Evolutionary conservation across 2,888 invertebrate species (phyloP).

Genomic region (Lathronympha strigana): DNA sequence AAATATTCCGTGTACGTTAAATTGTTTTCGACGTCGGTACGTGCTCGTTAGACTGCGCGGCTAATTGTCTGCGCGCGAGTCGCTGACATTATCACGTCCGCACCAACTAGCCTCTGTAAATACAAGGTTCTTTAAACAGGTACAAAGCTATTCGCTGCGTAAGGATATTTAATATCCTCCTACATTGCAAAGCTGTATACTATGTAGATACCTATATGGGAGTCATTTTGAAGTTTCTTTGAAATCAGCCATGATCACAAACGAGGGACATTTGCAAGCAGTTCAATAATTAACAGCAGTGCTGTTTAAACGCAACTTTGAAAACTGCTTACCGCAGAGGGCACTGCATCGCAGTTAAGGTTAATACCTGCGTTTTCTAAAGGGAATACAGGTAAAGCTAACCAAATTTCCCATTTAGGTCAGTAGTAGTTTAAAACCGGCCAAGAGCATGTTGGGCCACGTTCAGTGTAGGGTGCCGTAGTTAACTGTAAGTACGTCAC

Average conservation of each 20-base stretch:
- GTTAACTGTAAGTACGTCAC: too few species aligned
- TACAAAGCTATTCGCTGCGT: constrained; percentile 33
- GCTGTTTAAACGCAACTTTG: constrained; percentile 2
- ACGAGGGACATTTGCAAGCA: not conserved
- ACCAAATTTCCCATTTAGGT: constrained; percentile 31
- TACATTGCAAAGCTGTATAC: not conserved
- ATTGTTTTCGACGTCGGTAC: constrained; percentile 38
- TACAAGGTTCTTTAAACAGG: constrained; percentile 36
- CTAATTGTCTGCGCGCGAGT: constrained; percentile 45
- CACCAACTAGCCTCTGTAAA: constrained; percentile 39
- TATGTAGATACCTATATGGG: not conserved
- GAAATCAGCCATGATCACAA: not conserved
- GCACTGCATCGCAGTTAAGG: not conserved
- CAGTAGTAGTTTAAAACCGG: constrained; percentile 12
- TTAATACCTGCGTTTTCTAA: constrained; percentile 8
- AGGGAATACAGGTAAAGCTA: constrained; percentile 13
- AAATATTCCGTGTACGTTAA: constrained; percentile 25
- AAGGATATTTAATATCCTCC: constrained; percentile 40
- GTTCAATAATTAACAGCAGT: not conserved
- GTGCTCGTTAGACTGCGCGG: constrained; percentile 40
- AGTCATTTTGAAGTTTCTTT: not conserved
- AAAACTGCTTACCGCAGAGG: constrained; percentile 6
- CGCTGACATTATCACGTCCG: constrained; percentile 41
- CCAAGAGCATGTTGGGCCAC: too few species aligned
- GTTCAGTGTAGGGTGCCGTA: too few species aligned